Evolutionary conservation across 1,140 invertebrate genomes (phyloP).

Genomic region (Archegozetes longisetosus): DNA sequence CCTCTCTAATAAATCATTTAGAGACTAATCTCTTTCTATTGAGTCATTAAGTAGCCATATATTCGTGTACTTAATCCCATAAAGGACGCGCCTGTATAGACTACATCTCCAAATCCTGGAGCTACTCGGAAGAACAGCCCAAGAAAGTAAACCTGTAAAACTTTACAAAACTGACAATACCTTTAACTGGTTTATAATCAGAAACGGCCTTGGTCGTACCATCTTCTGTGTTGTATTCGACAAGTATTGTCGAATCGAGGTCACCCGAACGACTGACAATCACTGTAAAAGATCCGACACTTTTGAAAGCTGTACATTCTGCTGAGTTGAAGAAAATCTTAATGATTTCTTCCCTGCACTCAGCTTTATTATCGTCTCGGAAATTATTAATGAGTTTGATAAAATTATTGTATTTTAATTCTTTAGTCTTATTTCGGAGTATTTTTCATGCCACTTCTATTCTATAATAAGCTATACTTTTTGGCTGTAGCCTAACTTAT

Average conservation of each 20-base stretch:
- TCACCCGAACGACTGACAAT: constrained; percentile 38
- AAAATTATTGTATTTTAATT: too few species aligned
- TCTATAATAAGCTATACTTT: constrained; percentile 90
- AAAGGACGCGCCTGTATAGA: too few species aligned
- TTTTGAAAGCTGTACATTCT: constrained; percentile 39
- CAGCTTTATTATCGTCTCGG: constrained; percentile 23
- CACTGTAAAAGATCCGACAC: constrained; percentile 38
- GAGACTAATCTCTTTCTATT: too few species aligned
- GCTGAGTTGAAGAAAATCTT: constrained; percentile 42
- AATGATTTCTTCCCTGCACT: constrained; percentile 33
- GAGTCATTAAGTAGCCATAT: too few species aligned
- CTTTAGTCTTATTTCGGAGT: constrained; percentile 65
- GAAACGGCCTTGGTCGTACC: constrained; percentile 39
- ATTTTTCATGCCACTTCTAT: constrained; percentile 85
- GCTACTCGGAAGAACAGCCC: too few species aligned
- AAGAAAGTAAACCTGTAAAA: too few species aligned
- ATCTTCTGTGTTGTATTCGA: constrained; percentile 42
- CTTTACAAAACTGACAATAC: constrained; percentile 39
- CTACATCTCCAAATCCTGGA: too few species aligned
- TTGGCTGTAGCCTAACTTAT: constrained; percentile 53
- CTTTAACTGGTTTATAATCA: constrained; percentile 40
- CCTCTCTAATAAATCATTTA: too few species aligned
- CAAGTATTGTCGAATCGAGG: constrained; percentile 33
- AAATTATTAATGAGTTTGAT: too few species aligned
- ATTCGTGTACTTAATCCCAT: too few species aligned